These are phyloP conservation scores for Geophilus truncorum DNA, from an alignment of 2,888 invertebrate genomes.

Conservation along the genomic window DNA sequence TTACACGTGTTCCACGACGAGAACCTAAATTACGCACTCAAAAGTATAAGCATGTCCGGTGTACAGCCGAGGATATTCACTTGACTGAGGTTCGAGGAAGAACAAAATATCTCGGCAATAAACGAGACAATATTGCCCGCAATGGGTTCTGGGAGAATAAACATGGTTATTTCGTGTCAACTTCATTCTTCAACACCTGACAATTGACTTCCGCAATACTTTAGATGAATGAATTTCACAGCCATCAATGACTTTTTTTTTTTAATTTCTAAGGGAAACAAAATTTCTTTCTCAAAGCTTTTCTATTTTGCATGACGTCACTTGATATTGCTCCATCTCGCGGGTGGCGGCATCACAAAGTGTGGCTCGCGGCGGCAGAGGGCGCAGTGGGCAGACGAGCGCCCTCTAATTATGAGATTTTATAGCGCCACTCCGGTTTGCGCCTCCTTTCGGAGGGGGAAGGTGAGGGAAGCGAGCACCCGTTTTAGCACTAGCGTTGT, in stretches of 20 bases:
- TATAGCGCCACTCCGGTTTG: conserved; percentile 28
- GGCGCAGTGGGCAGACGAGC: conserved; percentile 28
- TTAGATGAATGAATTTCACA: conserved; percentile 3
- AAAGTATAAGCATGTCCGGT: conserved; percentile 22
- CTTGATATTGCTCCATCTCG: background rate
- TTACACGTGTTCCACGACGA: background rate
- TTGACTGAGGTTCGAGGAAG: background rate
- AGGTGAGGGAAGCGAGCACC: background rate
- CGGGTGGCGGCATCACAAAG: conserved; percentile 29
- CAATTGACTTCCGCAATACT: background rate
- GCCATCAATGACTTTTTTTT: background rate
- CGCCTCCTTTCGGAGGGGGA: background rate
- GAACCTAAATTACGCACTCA: conserved; percentile 22
- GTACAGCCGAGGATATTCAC: background rate
- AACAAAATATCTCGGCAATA: conserved; percentile 4
- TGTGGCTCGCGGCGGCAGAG: conserved; percentile 11
- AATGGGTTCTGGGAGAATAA: conserved; percentile 21
- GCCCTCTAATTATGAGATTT: conserved; percentile 32
- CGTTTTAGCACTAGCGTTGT: conserved; percentile 1
- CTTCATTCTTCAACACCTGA: background rate
- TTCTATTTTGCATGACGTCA: background rate
- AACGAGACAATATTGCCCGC: conserved; percentile 18
- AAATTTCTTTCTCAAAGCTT: background rate
- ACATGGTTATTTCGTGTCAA: conserved; percentile 11
- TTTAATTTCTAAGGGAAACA: no score